Evolutionary conservation across 2,888 invertebrate species (phyloP).

Genomic region (Kuschelorhynchus macadamiae): DNA sequence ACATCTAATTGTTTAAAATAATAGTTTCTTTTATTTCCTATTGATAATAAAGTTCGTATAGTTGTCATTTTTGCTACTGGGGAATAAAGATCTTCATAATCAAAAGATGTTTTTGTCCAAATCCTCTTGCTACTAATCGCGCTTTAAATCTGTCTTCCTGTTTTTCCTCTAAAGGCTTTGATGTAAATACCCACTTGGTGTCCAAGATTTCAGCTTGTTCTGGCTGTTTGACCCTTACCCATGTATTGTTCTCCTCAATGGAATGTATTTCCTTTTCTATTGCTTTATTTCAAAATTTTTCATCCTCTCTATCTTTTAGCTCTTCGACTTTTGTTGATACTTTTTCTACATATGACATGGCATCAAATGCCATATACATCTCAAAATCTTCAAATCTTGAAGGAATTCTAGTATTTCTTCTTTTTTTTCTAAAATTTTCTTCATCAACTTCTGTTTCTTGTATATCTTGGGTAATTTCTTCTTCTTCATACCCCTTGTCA

Average conservation of each 20-base stretch:
- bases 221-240: not conserved
- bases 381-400: constrained; percentile 8
- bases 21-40: no score
- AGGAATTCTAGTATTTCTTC: not conserved
- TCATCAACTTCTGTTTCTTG: not conserved
- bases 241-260: not conserved
- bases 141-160: no score
- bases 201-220: not conserved
- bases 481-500: not conserved
- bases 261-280: not conserved
- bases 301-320: not conserved
- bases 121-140: no score
- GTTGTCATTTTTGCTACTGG: no score
- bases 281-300: not conserved
- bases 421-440: not conserved
- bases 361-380: not conserved
- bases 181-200: no score
- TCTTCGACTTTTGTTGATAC: no score
- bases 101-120: no score
- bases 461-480: not conserved
- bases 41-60: no score
- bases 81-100: no score
- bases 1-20: no score
- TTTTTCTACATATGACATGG: not conserved
- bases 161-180: no score